phyloP scores from a whole-genome alignment of 2,113 vertebrate genomes.

The Pollimyrus isidori region DNA sequence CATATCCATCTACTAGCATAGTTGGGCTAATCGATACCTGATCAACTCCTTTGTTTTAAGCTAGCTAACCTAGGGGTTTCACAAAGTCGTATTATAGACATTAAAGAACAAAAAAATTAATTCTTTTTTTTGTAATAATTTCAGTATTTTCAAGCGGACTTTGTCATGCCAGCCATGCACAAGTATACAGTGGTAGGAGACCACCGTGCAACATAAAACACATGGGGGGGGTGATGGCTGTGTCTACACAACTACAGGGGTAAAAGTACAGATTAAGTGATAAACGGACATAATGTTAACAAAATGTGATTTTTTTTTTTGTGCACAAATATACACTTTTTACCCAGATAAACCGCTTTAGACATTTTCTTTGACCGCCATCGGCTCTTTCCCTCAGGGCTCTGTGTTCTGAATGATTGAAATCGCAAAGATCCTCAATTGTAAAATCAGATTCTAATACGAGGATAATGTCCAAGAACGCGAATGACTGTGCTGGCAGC shows the following conservation, averaged over 20 bases:
- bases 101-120: background rate
- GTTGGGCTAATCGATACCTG: background rate
- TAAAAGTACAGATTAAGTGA: no score
- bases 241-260: no score
- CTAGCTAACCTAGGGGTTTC: background rate
- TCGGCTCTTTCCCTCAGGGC: background rate
- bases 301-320: background rate
- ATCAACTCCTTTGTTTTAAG: background rate
- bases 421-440: background rate
- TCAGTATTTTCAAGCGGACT: background rate
- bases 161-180: no score
- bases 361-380: background rate
- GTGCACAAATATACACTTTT: background rate
- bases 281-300: no score
- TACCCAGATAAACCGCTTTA: background rate
- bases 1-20: background rate
- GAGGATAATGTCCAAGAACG: background rate
- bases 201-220: no score
- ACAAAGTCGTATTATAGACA: background rate
- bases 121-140: background rate
- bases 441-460: background rate
- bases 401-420: background rate
- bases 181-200: no score
- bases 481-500: background rate
- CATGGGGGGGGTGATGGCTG: no score